Evolutionary conservation across 2,888 invertebrate genomes (phyloP).

Genomic region (Mechanitis messenoides): DNA sequence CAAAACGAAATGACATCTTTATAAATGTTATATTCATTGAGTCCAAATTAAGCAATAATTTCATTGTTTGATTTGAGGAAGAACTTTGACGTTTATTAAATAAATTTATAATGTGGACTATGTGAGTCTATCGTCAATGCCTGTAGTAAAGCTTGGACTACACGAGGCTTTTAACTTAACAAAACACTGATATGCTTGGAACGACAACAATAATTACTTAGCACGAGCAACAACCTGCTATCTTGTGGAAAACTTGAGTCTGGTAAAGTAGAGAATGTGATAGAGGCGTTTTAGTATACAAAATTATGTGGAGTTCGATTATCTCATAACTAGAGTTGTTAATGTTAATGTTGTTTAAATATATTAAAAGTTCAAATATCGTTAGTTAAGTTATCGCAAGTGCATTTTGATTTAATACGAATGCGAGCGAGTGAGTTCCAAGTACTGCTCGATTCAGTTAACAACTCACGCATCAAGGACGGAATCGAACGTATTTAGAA

Average conservation of each 20-base stretch:
- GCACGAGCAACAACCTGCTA: constrained; percentile 10
- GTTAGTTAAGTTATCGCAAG: constrained; percentile 20
- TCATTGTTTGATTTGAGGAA: background rate
- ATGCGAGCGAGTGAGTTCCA: constrained; percentile 55
- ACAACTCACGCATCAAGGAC: constrained; percentile 72
- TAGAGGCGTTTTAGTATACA: constrained; percentile 13
- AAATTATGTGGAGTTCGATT: too few relatives aligned
- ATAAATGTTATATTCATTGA: background rate
- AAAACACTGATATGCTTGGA: constrained; percentile 19
- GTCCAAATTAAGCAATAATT: background rate
- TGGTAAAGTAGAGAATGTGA: constrained; percentile 22
- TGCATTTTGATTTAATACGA: constrained; percentile 37
- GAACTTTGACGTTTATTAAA: background rate
- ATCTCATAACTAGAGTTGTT: constrained; percentile 3
- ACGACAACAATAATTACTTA: constrained; percentile 13
- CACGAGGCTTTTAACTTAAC: constrained; percentile 17
- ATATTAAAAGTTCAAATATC: constrained; percentile 12
- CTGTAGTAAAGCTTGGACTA: background rate
- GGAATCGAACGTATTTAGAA: constrained; percentile 64
- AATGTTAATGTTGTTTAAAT: constrained; percentile 1
- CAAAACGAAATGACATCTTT: constrained; percentile 19
- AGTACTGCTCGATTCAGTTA: constrained; percentile 50
- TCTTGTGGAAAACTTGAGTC: constrained; percentile 20
- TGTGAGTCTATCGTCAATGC: background rate
- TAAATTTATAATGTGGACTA: constrained; percentile 8